Conservation (phyloP, 2,113 vertebrate genomes). For the Rousettus leschenaultii region DNA sequence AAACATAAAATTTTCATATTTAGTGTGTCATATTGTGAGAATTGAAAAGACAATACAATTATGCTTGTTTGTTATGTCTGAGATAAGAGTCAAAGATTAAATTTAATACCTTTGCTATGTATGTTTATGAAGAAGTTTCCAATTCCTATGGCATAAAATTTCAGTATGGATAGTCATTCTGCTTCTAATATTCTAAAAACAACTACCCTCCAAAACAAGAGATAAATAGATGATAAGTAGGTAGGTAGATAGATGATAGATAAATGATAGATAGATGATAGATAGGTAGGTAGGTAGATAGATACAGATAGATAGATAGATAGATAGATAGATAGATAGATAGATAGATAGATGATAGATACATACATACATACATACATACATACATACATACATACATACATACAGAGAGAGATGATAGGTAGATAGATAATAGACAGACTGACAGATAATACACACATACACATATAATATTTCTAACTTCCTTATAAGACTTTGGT, state of each 20-base stretch:
- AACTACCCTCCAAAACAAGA: neutral
- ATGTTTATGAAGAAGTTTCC: neutral
- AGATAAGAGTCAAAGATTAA: constrained; percentile 7
- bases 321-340: neutral
- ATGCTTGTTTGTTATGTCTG: neutral
- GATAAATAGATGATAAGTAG: neutral
- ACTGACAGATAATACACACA: neutral
- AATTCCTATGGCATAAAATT: neutral
- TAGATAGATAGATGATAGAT: neutral
- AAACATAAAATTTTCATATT: neutral
- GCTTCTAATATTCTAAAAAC: constrained; percentile 36
- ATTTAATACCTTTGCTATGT: neutral
- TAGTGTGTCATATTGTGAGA: neutral
- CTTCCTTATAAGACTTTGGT: neutral
- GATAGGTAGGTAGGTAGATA: no score
- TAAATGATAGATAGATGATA: neutral
- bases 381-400: no score
- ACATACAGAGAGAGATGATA: neutral
- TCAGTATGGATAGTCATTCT: neutral
- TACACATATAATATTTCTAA: neutral
- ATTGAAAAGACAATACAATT: neutral
- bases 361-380: neutral
- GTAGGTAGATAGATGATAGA: neutral
- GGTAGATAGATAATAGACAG: neutral
- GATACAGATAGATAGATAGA: neutral